Evolutionary conservation across 2,888 invertebrate species (phyloP), one percentile per base, ranked within the genome.

Genomic region (Andrena haemorrhoa): DNA sequence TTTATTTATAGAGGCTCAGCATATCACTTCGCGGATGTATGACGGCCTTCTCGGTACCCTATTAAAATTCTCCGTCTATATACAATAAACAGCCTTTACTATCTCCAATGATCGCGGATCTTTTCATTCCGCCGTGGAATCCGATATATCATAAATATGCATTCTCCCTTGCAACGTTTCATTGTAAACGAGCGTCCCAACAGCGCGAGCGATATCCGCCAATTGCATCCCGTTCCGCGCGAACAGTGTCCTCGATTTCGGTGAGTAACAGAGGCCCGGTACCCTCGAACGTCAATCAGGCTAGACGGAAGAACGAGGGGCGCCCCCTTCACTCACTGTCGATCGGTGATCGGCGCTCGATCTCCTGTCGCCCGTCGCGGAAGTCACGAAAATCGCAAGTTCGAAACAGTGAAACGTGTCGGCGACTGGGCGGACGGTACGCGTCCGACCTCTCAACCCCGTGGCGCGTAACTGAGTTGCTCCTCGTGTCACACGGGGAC

Each of bases 361-460:
- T 41, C 41, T 41, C 41, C 41, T 16, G 41, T 41, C 41, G 41
- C 16, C 41, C 16, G 41, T 41, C 41, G 41, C 41, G 1, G 51
- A 35, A 60, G 12, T 12, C 0, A 4, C 29, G 51, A 26, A 49
- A 33, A 71, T 65, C 29, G n/a, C 1, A 23, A 64, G 33, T 29
- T 58, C 53, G 16, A n/a, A 56, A 12, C 26, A 41, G 41, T 41
- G 41, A 41, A 41, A 16, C 41, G 41, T 41, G 41, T 29, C n/a
- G 29, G 60, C 6, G 60, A 29, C 23, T 26, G 41, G 58, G 10
- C 16, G 73, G 71, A 69, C 68, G 75, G 79, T 78, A 78, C 84
- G 82, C 86, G 89, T 88, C 90, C 88, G 90, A 86, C 92, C 90
- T 89, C 89, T 87, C 90, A 91, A 91, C 91, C 90, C 91, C 86